phyloP scores from a whole-genome alignment of 2,888 invertebrate species.

The Elmis aenea region DNA sequence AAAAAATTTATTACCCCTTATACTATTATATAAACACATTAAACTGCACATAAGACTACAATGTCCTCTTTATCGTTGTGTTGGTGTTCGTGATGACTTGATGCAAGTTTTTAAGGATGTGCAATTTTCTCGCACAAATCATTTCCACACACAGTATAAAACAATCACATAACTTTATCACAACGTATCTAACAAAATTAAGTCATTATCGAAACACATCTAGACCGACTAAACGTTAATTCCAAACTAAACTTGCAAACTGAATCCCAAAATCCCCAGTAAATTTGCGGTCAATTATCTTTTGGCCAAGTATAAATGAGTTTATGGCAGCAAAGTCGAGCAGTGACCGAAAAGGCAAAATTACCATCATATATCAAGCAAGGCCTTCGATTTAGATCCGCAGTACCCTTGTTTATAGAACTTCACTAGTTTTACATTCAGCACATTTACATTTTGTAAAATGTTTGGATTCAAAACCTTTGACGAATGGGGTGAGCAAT shows the following conservation, averaged over 20 bases:
- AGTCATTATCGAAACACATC: slow-evolving; percentile 19
- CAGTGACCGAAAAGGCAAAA: slow-evolving; percentile 41
- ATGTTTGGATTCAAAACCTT: slow-evolving; percentile 7
- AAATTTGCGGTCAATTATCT: slow-evolving; percentile 49
- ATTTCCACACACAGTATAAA: no score
- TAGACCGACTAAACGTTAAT: slow-evolving; percentile 28
- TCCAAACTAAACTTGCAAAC: slow-evolving; percentile 37
- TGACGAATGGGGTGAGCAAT: slow-evolving; percentile 23
- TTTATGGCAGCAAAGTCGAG: slow-evolving; percentile 45
- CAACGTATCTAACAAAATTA: no score
- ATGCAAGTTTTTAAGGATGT: no score
- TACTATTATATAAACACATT: no score
- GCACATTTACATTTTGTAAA: no score
- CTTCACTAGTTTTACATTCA: no score
- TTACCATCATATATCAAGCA: slow-evolving; percentile 40
- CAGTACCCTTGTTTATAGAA: slow-evolving; percentile 27
- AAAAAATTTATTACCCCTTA: no score
- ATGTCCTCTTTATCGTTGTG: no score
- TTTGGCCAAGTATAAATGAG: slow-evolving; percentile 46
- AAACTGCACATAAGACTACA: no score
- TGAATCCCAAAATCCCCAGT: slow-evolving; percentile 43
- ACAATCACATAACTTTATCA: no score
- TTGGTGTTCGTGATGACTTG: no score
- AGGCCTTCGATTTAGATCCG: slow-evolving; percentile 36
- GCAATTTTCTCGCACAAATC: no score